Evolutionary conservation across 2,797 vertebrate genomes (phyloP), one percentile per base, ranked within the genome.

Genomic region (Coreius guichenoti): DNA sequence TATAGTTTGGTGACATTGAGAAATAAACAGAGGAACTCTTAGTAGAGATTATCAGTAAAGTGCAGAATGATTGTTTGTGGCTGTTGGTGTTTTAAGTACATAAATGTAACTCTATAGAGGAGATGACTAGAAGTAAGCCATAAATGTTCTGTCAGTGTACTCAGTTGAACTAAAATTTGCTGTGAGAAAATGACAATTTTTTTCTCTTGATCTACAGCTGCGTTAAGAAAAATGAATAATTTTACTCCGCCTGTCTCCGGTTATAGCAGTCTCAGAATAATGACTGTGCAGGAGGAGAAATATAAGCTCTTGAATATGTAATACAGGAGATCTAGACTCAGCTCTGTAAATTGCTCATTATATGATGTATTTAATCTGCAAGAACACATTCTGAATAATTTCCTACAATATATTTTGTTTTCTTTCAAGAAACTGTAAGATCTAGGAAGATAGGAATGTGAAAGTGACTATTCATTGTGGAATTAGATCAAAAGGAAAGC

Each of bases 391-490:
- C 19, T 80, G 76, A 70, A 85, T 33, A 19, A 79, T 79, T 78
- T 47, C 49, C 49, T 58, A 31, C 33, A 36, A 49, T 45, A 26
- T 23, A 49, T 21, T 68, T 43, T 23, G 73, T 21, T 77, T 78
- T 58, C 74, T 84, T 58, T 58, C 36, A 58, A 51, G 47, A 68
- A 77, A 83, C 16, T 6, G 26, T 49, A 78, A 33, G 74, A 72
- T 80, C 29, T 77, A 47, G 65, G 43, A 84, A 79, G 56, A 69
- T 17, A 23, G 47, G 51, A 67, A 86, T 39, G 51, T 75, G 11
- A 85, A 80, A 69, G 70, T 82, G 49, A 45, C 72, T 69, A 83
- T 51, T 29, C 73, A 83, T 54, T 86, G 81, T 86, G 86, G 82
- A 78, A 84, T 45, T 56, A 45, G 74, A 84, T 68, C 47, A 78